Conservation (phyloP, 92 coral and sea anemone genomes). For the Siderastrea siderea region DNA sequence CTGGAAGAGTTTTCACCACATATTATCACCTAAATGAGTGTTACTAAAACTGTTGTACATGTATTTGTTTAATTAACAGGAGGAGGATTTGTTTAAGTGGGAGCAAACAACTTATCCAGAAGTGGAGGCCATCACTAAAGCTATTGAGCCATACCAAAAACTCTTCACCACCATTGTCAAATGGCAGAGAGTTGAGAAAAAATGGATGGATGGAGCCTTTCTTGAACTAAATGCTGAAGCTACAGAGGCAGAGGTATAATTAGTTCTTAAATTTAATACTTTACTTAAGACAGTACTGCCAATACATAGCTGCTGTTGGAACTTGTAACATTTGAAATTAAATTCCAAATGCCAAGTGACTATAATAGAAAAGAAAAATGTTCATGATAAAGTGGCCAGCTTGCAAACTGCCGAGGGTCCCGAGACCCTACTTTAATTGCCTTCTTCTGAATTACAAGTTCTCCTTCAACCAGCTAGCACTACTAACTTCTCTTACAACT, state of each 20-base stretch:
- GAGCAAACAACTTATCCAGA: constrained; percentile 98
- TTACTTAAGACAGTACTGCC: too few relatives aligned
- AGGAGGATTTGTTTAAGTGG: constrained; percentile 98
- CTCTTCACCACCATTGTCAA: constrained; percentile 94
- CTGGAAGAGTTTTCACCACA: not conserved
- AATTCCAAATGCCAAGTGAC: too few relatives aligned
- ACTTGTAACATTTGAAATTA: too few relatives aligned
- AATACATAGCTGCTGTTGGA: too few relatives aligned
- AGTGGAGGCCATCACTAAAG: constrained; percentile 87
- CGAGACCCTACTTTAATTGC: too few relatives aligned
- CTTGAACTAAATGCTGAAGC: constrained; percentile 93
- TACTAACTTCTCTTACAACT: too few relatives aligned
- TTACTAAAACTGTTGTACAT: not conserved
- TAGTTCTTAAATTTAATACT: not conserved
- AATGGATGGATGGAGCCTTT: constrained; percentile 99
- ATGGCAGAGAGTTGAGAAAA: constrained; percentile 99
- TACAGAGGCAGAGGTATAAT: constrained; percentile 94
- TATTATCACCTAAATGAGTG: too few relatives aligned
- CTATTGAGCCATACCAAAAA: constrained; percentile 96
- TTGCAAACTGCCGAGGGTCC: too few relatives aligned
- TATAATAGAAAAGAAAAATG: too few relatives aligned
- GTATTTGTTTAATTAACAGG: constrained; percentile 53
- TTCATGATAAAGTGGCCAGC: too few relatives aligned
- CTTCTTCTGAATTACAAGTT: too few relatives aligned
- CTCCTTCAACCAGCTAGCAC: too few relatives aligned